Base-by-base conservation (phyloP, 1,140 invertebrate species). In the Contarinia nasturtii region DNA sequence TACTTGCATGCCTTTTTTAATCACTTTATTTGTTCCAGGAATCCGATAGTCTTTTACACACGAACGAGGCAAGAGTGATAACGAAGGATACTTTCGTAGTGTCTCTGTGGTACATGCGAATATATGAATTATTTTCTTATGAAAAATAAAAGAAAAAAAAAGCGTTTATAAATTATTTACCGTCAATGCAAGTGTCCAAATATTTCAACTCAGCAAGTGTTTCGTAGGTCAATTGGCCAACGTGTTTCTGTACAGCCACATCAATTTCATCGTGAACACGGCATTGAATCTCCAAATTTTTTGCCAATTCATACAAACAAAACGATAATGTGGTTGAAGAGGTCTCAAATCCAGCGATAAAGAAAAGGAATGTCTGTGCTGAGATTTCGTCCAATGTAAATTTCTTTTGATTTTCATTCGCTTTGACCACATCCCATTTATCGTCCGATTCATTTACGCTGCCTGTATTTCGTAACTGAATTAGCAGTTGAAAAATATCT, bases 271-370 rank as follows among this genome's bases (percentile, higher is more conserved):
- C 52, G 20, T 57, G 53, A 2, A 74, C 44, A 52, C 58, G 60
- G 17, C 64, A 55, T 51, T 75, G 73, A 27, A 65, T 53, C 17
- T 69, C 65, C 7, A 61, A 65, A 54, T 73, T 50, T 11, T 36
- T n/a, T n/a, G n/a, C n/a, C n/a, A n/a, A n/a, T n/a, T n/a, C n/a
- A n/a, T n/a, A n/a, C n/a, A n/a, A n/a, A n/a, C n/a, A n/a, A n/a
- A n/a, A n/a, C n/a, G n/a, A n/a, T n/a, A n/a, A n/a, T n/a, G n/a
- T n/a, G n/a, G 8, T 36, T 8, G 70, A 59, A 0, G 70, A 69
- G 0, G 72, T 73, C 21, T 77, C 74, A 49, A 68, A 75, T 14
- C 71, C 70, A 34, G 64, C 69, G 67, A 15, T 22, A 3, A 47
- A 47, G 34, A 36, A 36, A 10, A 36, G 8, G 34, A 36, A 36